Percentiles rank a stretch among this genome's conserved stretches.
Conservation (phyloP, 2,797 vertebrate genomes). For the Glossophaga mutica region DNA sequence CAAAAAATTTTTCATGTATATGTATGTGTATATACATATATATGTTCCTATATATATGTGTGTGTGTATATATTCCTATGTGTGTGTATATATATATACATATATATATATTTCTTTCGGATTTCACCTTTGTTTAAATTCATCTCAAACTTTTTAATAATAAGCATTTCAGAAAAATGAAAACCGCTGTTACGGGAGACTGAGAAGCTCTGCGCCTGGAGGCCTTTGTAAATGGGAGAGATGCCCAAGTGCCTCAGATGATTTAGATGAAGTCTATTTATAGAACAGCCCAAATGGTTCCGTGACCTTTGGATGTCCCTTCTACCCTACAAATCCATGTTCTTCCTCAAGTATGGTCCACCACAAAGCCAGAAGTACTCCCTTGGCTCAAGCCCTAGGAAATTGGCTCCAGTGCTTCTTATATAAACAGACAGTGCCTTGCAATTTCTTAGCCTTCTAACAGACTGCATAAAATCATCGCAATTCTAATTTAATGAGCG, state of each 20-base stretch:
- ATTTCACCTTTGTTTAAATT: conserved; percentile 53
- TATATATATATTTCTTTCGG: not conserved
- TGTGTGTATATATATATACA: too few species aligned
- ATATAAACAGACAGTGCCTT: conserved; percentile 37
- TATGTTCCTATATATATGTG: not conserved
- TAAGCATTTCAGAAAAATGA: conserved; percentile 22
- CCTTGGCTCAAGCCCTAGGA: conserved; percentile 25
- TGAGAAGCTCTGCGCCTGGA: conserved; percentile 2
- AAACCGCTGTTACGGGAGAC: not conserved
- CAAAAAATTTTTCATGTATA: not conserved
- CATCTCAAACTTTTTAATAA: conserved; percentile 44
- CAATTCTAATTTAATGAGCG: conserved; percentile 56
- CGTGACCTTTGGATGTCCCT: conserved; percentile 27
- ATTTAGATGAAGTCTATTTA: conserved; percentile 50
- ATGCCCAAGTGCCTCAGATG: conserved; percentile 1
- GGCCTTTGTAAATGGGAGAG: conserved; percentile 17
- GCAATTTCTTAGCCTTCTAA: conserved; percentile 50
- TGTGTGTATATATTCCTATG: not conserved
- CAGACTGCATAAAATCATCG: conserved; percentile 44
- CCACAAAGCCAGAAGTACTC: conserved; percentile 28
- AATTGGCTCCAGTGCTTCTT: not conserved
- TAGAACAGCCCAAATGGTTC: conserved; percentile 24
- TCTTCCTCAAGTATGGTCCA: conserved; percentile 12
- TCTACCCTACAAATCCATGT: not conserved
- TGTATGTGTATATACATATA: not conserved